A percentile compares a stretch with the other conserved stretches of the same genome.
These are phyloP conservation scores for Atta colombica DNA, from an alignment of 1,140 invertebrate genomes.

Conservation along the genomic window DNA sequence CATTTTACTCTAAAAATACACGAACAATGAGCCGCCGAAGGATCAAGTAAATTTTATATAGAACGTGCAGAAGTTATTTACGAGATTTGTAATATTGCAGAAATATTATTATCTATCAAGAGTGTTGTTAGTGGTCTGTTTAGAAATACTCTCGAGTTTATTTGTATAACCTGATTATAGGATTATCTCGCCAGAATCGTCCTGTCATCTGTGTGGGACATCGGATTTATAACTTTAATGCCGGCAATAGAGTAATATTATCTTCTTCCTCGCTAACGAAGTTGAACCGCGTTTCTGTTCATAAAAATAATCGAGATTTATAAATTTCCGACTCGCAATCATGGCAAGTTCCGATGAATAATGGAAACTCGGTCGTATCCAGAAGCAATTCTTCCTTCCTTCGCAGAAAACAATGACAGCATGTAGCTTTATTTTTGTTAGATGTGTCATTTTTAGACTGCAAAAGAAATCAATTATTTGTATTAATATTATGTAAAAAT, in stretches of 20 bases:
- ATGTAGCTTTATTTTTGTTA: conserved; percentile 1
- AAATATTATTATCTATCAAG: neutral
- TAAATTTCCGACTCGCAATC: conserved; percentile 37
- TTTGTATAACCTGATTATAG: conserved; percentile 63
- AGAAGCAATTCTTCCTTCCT: conserved; percentile 4
- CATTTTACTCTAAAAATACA: neutral
- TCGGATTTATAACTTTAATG: conserved; percentile 73
- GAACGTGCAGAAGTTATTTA: neutral
- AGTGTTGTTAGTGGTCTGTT: conserved; percentile 11
- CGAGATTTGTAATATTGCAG: neutral
- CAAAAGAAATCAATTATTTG: neutral
- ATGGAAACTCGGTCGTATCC: conserved; percentile 54
- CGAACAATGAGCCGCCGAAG: neutral
- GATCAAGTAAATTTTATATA: neutral
- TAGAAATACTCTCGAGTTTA: conserved; percentile 58
- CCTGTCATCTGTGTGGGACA: conserved; percentile 52
- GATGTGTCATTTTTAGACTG: neutral
- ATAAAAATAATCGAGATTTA: conserved; percentile 68
- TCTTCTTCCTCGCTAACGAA: neutral
- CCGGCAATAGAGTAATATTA: conserved; percentile 67
- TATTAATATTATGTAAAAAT: neutral
- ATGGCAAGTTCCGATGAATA: conserved; percentile 24
- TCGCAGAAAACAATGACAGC: neutral
- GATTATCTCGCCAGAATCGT: conserved; percentile 64
- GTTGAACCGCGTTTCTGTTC: conserved; percentile 47